phyloP scores from a whole-genome alignment of 2,797 vertebrate genomes.

The Lacerta bilineata region DNA sequence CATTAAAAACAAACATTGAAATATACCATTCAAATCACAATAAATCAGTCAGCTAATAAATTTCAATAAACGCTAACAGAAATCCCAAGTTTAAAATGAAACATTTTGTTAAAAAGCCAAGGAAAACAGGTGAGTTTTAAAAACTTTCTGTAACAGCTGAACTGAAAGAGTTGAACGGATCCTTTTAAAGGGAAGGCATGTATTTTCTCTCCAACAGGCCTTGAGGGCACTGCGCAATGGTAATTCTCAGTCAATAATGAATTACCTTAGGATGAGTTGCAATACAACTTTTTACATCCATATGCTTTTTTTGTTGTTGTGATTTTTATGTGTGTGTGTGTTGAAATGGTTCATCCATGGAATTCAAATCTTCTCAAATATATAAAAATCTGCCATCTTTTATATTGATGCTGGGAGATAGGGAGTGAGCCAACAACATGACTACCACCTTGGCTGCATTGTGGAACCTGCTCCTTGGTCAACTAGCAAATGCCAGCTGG shows the following conservation, averaged over 20 bases:
- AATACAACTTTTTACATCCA: background rate
- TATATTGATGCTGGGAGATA: background rate
- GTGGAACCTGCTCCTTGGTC: background rate
- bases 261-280: background rate
- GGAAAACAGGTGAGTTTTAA: background rate
- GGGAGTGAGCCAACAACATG: background rate
- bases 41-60: background rate
- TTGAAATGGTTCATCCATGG: background rate
- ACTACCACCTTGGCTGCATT: background rate
- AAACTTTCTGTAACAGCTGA: background rate
- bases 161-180: background rate
- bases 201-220: constrained; percentile 12
- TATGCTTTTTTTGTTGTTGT: background rate
- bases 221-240: background rate
- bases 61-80: background rate
- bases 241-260: background rate
- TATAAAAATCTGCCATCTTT: background rate
- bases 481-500: background rate
- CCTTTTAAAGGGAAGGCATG: constrained; percentile 36
- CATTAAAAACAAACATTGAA: background rate
- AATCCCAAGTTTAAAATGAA: background rate
- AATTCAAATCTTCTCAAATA: background rate
- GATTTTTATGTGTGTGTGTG: too few species aligned
- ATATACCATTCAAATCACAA: background rate
- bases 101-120: background rate